Base-by-base conservation (phyloP, 2,113 vertebrate genomes). In the Phyllostomus hastatus region DNA sequence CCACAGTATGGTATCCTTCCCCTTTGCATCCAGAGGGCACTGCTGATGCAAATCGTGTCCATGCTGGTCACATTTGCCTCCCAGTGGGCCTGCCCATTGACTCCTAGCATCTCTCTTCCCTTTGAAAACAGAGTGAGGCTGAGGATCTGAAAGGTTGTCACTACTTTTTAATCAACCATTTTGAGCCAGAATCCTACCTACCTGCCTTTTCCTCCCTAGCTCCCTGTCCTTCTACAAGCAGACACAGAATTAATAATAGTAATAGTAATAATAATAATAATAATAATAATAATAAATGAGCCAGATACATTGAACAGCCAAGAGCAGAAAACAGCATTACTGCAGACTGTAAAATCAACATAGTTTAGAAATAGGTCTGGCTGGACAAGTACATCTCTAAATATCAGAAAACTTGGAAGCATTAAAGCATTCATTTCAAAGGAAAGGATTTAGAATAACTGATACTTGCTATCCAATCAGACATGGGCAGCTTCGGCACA, bases 341-440 rank as follows among this genome's bases (percentile, higher is more conserved):
- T 54, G 8, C n/a, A 70, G 14, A 73, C 31, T 35, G 31, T 94
- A 84, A 93, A 95, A 75, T 69, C 9, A 4, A 79, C 16, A 64
- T 78, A 46, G 7, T 88, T 92, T 95, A 91, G 76, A 31, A 95
- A 43, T 61, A 92, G 31, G 16, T 85, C 31, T 64, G 64, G 73
- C 31, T 64, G 64, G 73, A 92, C 94, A 92, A 93, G 64, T 54
- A 50, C 22, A 48, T 80, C 48, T 67, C 70, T 72, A 46, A 79
- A 35, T 75, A 80, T 73, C 33, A 75, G 54, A 85, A 89, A 90
- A 86, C 57, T 82, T 35, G 11, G 54, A 95, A 72, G 33, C 66
- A 54, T 76, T 82, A 61, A 86, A 93, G n/a, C 33, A 75, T 85
- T n/a, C 24, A 52, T 86, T 95, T 97, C 78, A 87, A 89, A 95